phyloP scores from a whole-genome alignment of 2,113 vertebrate species.

The Hirundichthys speculiger region DNA sequence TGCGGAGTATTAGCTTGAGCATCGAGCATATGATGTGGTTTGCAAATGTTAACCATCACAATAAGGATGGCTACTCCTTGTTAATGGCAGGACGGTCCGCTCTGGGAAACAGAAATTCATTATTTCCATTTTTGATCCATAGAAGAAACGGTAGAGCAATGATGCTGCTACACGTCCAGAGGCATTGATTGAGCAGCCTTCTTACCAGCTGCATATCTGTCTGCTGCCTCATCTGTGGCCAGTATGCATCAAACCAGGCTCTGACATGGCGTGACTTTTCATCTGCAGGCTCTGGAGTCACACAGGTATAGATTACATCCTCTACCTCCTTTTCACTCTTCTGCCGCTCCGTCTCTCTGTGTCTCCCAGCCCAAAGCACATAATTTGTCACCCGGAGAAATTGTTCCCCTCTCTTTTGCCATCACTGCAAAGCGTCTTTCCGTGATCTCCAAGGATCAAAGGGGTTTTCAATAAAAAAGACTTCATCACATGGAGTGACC shows the following conservation, averaged over 20 bases:
- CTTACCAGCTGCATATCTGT: constrained; percentile 56
- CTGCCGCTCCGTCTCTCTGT: constrained; percentile 32
- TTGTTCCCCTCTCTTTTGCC: constrained; percentile 35
- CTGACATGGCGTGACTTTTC: constrained; percentile 67
- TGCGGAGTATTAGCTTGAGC: background rate
- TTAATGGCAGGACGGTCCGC: constrained; percentile 39
- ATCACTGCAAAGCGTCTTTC: constrained; percentile 51
- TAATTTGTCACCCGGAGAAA: constrained; percentile 67
- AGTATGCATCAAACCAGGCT: constrained; percentile 62
- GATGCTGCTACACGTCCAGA: constrained; percentile 41
- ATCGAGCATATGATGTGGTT: constrained; percentile 21
- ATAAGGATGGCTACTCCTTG: constrained; percentile 5
- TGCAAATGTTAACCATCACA: constrained; percentile 26
- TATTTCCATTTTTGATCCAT: constrained; percentile 38
- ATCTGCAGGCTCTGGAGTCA: constrained; percentile 51
- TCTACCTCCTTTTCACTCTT: constrained; percentile 28
- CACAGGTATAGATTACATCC: constrained; percentile 59
- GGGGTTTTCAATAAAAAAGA: constrained; percentile 60
- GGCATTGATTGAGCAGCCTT: constrained; percentile 50
- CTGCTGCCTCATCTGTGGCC: constrained; percentile 53
- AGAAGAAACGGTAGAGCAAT: constrained; percentile 38
- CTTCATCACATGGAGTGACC: constrained; percentile 56
- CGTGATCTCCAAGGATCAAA: constrained; percentile 63
- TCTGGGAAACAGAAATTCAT: no score
- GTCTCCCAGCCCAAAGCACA: constrained; percentile 30